Base-by-base conservation (phyloP, 2,888 invertebrate genomes). In the Mythimna pallens region DNA sequence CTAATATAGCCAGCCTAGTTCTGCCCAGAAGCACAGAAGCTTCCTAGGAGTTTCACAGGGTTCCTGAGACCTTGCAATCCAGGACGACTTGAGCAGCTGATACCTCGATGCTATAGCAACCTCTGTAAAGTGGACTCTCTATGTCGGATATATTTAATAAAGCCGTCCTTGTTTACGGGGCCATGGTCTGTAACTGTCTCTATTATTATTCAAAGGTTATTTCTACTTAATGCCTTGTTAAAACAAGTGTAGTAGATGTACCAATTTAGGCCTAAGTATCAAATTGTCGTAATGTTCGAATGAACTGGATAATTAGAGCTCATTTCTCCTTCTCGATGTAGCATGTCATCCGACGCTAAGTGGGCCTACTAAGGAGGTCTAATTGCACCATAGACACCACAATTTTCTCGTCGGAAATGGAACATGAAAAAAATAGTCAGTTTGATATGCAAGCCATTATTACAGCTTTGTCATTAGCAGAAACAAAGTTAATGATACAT, bases 321-420 rank as follows among this genome's bases (percentile, higher is more conserved):
- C 64, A 73, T 84, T 85, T 87, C 84, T 83, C 80, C 73, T 69
- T 80, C 75, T 81, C 83, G 77, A 86, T 86, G 85, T 78, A 80
- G 66, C 81, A 78, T 87, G 86, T 88, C 89, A 88, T 85, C 82
- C 84, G 85, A 87, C 76, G 86, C 87, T 86, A 85, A 87, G 84
- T 87, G 81, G 83, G 70, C 74, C 78, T 70, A 81, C 76, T 78
- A 81, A 80, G 78, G 78, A 87, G 84, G 84, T 82, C 86, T 93
- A 92, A 92, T 93, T 91, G 87, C 80, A 89, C 80, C 83, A 84
- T 85, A 72, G 84, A 88, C 83, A 82, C 87, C 72, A 84, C 88
- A 90, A 92, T 92, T 92, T 91, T 80, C 83, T 82, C 77, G 73
- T 85, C 73, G 83, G 87, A 92, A 92, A 88, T 91, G 86, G 91